Percentiles rank a stretch among this genome's conserved stretches.
Evolutionary conservation across 2,888 invertebrate genomes (phyloP).

Genomic region (Plusia festucae): DNA sequence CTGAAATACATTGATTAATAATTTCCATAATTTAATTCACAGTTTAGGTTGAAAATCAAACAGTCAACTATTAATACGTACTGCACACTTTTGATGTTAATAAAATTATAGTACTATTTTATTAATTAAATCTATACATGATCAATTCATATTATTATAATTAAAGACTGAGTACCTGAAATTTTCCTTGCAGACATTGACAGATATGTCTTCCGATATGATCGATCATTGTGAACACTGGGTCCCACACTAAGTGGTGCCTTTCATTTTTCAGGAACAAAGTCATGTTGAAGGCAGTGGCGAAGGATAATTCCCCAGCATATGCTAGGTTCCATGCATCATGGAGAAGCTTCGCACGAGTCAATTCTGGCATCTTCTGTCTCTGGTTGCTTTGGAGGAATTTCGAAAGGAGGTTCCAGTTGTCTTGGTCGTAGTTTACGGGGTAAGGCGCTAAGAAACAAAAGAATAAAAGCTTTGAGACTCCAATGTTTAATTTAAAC

Average conservation of each 20-base stretch:
- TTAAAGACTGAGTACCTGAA: slow-evolving; percentile 88
- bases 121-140: background rate
- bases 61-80: no score
- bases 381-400: slow-evolving; percentile 90
- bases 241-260: slow-evolving; percentile 94
- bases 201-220: slow-evolving; percentile 93
- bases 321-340: slow-evolving; percentile 94
- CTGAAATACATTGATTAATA: slow-evolving; percentile 72
- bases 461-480: background rate
- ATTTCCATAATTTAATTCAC: background rate
- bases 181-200: slow-evolving; percentile 91
- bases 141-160: slow-evolving; percentile 12
- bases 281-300: slow-evolving; percentile 94
- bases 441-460: slow-evolving; percentile 92
- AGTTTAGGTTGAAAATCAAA: background rate
- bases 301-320: slow-evolving; percentile 93
- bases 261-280: slow-evolving; percentile 92
- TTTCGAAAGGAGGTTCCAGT: slow-evolving; percentile 93
- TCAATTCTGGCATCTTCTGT: slow-evolving; percentile 91
- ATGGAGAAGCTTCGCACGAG: slow-evolving; percentile 93
- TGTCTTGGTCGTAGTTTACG: slow-evolving; percentile 94
- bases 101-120: no score
- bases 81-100: no score
- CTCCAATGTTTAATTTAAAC: no score
- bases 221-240: slow-evolving; percentile 95